Percentiles rank a stretch among this genome's conserved stretches.
Conservation (phyloP, 2,797 vertebrate genomes). For the Lithobates sylvaticus region DNA sequence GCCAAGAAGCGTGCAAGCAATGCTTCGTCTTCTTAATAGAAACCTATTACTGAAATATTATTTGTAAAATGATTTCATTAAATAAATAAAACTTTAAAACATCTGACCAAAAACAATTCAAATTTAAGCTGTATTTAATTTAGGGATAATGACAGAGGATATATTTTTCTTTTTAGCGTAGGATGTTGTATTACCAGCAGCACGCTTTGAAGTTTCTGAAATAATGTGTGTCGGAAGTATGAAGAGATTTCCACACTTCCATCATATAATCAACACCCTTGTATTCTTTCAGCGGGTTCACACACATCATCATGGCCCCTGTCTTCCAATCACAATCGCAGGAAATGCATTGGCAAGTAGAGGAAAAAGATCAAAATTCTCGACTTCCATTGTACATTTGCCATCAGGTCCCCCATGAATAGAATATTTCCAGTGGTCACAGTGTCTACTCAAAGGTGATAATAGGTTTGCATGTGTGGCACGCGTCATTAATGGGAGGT, state of each 20-base stretch:
- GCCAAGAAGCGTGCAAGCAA: too few relatives aligned
- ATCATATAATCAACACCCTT: slow-evolving; percentile 49
- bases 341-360: slow-evolving; percentile 69
- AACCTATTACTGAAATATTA: too few relatives aligned
- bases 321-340: slow-evolving; percentile 75
- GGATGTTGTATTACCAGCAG: background rate
- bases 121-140: background rate
- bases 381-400: slow-evolving; percentile 70
- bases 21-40: too few relatives aligned
- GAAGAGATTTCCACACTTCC: slow-evolving; percentile 37
- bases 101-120: background rate
- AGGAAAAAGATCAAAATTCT: slow-evolving; percentile 64
- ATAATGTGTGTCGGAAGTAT: slow-evolving; percentile 44
- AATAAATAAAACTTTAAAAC: background rate
- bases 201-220: slow-evolving; percentile 17
- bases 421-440: slow-evolving; percentile 74
- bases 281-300: slow-evolving; percentile 52
- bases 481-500: slow-evolving; percentile 69
- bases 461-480: slow-evolving; percentile 67
- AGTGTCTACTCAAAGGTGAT: slow-evolving; percentile 70
- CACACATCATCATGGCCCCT: slow-evolving; percentile 65
- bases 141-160: background rate
- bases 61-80: background rate
- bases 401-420: slow-evolving; percentile 71
- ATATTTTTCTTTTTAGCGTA: background rate